Evolutionary conservation across 2,113 vertebrate genomes (phyloP), one percentile per base, ranked within the genome.

Genomic region (Hippoglossus stenolepis): DNA sequence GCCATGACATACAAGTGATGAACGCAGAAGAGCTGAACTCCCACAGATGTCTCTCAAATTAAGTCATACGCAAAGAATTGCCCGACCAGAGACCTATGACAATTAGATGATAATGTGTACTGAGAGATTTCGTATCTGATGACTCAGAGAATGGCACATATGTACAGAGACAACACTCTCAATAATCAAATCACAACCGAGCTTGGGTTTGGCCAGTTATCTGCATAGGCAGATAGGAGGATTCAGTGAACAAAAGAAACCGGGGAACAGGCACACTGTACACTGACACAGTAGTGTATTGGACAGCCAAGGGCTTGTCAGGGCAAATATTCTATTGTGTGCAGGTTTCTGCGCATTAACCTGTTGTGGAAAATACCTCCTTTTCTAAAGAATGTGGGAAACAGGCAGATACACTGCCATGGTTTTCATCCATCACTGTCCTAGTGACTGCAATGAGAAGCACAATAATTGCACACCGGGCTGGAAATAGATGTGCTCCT

Each of bases 221-320:
- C 81, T 75, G 82, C 80, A 87, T 51, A 70, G 65, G 64, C 72
- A 77, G 68, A 77, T n/a, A 79, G 67, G 72, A 60, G 74, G 71
- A 75, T 65, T 82, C 24, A 72, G 75, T 73, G 91, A 91, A 91
- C 91, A 92, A 92, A 92, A 90, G 87, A 89, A 89, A 79, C 54
- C 17, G 24, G 78, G 59, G 84, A 75, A 65, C 57, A 86, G 65
- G 51, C 86, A 31, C 49, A 70, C 31, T 76, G 66, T 63, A 70
- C 76, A 68, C 58, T 61, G 77, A 84, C 70, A 64, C 72, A 72
- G 60, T 13, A 69, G 59, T 26, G 70, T 15, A 18, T 21, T 12
- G 68, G 57, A 69, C 78, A 84, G 72, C 53, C 73, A 71, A 43
- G 51, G 83, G 79, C 79, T 87, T 84, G 84, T 87, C 80, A 67